phyloP scores from a whole-genome alignment of 2,113 vertebrate species.

The Rissa tridactyla region DNA sequence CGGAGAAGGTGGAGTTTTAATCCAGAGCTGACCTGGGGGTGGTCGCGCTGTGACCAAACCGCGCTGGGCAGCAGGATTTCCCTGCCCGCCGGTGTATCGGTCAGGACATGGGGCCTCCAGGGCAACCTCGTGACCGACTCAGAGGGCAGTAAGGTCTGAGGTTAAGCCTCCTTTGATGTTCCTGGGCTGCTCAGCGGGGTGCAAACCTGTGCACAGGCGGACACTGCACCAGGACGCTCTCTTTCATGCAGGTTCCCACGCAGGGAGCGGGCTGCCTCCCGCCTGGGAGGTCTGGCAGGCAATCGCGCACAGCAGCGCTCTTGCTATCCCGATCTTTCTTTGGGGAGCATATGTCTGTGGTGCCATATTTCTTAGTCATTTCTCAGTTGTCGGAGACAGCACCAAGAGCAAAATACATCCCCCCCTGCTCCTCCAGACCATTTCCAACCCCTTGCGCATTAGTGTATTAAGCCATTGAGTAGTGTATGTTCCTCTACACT shows the following conservation, averaged over 20 bases:
- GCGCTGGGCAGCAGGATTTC: not conserved
- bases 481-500: not conserved
- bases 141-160: not conserved
- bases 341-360: fast-evolving
- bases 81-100: fast-evolving
- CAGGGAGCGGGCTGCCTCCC: fast-evolving
- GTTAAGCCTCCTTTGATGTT: not conserved
- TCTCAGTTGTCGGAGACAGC: not conserved
- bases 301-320: fast-evolving
- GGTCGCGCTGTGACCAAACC: not conserved
- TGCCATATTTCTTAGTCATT: not conserved
- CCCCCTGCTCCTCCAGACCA: not conserved
- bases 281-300: fast-evolving
- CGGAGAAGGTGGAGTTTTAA: not conserved
- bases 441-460: not conserved
- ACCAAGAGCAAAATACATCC: not conserved
- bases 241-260: fast-evolving
- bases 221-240: not conserved
- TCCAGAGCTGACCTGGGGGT: not conserved
- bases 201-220: not conserved
- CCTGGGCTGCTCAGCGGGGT: not conserved
- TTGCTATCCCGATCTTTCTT: not conserved
- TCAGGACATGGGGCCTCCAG: not conserved
- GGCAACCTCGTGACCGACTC: not conserved
- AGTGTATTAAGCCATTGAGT: not conserved